A percentile compares a stretch with the other conserved stretches of the same genome.
phyloP scores from a whole-genome alignment of 2,888 invertebrate species.

The Syrista parreyssii region DNA sequence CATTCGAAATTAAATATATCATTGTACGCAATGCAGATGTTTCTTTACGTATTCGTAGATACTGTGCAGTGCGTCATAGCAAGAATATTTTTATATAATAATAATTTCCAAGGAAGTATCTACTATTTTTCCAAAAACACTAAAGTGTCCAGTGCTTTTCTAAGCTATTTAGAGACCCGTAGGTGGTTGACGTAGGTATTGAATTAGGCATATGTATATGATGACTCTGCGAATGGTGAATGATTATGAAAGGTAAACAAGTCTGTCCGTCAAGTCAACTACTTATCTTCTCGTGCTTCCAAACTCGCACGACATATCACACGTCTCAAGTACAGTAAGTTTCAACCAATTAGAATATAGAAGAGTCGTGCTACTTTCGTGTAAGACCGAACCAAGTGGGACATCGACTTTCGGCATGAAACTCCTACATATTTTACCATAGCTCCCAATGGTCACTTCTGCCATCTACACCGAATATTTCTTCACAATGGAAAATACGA shows the following conservation, averaged over 20 bases:
- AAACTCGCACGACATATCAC: conserved; percentile 4
- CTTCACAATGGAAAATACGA: neutral
- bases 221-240: conserved; percentile 22
- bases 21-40: neutral
- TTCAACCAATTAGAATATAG: neutral
- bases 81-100: neutral
- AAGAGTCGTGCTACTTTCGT: neutral
- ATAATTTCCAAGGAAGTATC: neutral
- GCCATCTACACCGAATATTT: neutral
- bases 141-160: neutral
- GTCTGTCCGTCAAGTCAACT: conserved; percentile 16
- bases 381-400: neutral
- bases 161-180: neutral
- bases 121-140: conserved; percentile 15
- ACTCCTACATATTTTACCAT: neutral
- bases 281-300: neutral
- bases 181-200: conserved; percentile 2
- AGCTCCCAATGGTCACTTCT: neutral
- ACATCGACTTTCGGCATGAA: neutral
- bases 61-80: neutral
- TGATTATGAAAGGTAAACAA: conserved; percentile 29
- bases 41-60: neutral
- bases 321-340: neutral
- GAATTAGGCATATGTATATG: conserved; percentile 28
- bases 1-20: neutral